Evolutionary conservation across 2,113 vertebrate species (phyloP), one percentile per base, ranked within the genome.

Genomic region (Podocnemis expansa): DNA sequence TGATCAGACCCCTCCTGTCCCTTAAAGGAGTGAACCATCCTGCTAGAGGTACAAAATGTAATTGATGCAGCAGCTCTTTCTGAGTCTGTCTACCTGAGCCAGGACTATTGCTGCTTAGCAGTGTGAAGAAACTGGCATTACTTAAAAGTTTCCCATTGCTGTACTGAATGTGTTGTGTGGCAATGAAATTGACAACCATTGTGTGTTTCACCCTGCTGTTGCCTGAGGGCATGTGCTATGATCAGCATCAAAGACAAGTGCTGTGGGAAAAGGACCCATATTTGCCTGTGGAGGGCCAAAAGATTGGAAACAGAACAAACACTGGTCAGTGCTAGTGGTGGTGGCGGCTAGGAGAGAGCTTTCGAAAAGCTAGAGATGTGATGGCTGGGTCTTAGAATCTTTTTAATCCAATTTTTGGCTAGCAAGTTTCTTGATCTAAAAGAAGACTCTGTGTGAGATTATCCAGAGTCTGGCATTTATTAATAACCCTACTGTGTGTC

Each of bases 271-370:
- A n/a, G 52, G 89, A 38, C 29, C 51, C 52, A 29, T 8, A 43
- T 38, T 43, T 38, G 87, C 14, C 11, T 52, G 47, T 63, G 14
- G 41, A 80, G 49, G 89, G 51, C 8, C 73, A 14, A 58, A 80
- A 29, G 34, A 22, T 0, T 70, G 29, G 7, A 29, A 87, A 88
- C 34, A 12, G 0, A 4, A 0, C 22, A 9, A 25, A 73, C 43
- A 3, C 1, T n/a, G n/a, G n/a, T n/a, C n/a, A n/a, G n/a, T n/a
- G 43, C 1, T 38, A 47, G 4, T 7, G 13, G 22, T 24, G n/a
- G 19, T 41, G 4, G 1, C 3, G n/a, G 79, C 24, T 0, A 10
- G 7, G 21, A 47, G 60, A 78, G 78, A 13, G 45, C 4, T 10
- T 19, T 45, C 38, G 9, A 24, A 0, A 75, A 56, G 6, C 10